These are phyloP conservation scores for Eufriesea mexicana DNA, from an alignment of 1,140 invertebrate genomes.

Conservation along the genomic window DNA sequence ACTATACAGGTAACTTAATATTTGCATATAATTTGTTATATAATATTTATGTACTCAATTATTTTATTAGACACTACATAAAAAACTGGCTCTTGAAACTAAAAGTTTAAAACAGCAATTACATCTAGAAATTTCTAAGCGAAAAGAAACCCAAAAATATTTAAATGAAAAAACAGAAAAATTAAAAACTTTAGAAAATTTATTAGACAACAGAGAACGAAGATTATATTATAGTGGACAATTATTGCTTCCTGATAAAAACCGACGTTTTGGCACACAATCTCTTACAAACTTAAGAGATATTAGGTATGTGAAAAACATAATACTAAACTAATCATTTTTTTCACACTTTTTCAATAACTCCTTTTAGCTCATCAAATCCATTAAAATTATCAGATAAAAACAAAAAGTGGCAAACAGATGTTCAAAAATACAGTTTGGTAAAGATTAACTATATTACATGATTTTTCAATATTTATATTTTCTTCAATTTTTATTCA, in stretches of 20 bases:
- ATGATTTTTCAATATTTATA: conserved; percentile 20
- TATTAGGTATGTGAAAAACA: conserved; percentile 64
- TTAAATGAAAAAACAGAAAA: conserved; percentile 85
- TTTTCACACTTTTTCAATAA: conserved; percentile 14
- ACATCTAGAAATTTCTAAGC: conserved; percentile 86
- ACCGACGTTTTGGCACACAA: conserved; percentile 68
- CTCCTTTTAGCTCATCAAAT: conserved; percentile 52
- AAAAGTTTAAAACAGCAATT: conserved; percentile 89
- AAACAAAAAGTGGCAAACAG: conserved; percentile 56
- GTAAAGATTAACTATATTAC: conserved; percentile 50
- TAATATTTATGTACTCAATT: conserved; percentile 8
- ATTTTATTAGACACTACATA: conserved; percentile 82
- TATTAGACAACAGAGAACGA: conserved; percentile 76
- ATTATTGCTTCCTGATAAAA: conserved; percentile 68
- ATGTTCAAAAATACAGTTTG: conserved; percentile 61
- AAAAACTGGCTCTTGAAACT: conserved; percentile 86
- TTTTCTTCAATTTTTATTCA: background rate
- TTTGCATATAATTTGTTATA: background rate
- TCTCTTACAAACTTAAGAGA: conserved; percentile 79
- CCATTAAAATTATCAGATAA: conserved; percentile 36
- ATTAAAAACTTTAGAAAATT: conserved; percentile 84
- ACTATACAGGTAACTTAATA: conserved; percentile 83
- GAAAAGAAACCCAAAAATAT: conserved; percentile 87
- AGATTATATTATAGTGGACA: conserved; percentile 75
- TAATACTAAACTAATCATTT: conserved; percentile 3